Conservation (phyloP, 2,113 vertebrate species). For the Ageneiosus marmoratus region DNA sequence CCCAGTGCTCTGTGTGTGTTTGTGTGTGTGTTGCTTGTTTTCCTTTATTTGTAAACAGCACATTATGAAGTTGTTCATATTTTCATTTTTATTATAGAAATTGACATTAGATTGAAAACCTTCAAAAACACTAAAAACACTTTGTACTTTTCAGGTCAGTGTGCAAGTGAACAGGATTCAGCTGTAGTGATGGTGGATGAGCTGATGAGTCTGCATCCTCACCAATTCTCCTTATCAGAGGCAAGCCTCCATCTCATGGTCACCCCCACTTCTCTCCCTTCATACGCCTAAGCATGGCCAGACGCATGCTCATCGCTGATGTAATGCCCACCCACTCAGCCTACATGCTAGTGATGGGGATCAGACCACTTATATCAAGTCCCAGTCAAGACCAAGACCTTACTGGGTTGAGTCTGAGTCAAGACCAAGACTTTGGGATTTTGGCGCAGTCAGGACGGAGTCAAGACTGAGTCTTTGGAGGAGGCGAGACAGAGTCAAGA, state of each 20-base stretch:
- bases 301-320: constrained; percentile 71
- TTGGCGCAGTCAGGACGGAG: too few species aligned
- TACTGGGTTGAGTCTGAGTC: too few species aligned
- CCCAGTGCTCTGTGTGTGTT: not conserved
- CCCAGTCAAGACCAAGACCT: too few species aligned
- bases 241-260: constrained; percentile 74
- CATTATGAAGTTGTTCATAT: not conserved
- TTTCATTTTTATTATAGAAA: not conserved
- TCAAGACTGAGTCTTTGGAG: too few species aligned
- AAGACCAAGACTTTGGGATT: too few species aligned
- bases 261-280: constrained; percentile 67
- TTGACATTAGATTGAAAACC: not conserved
- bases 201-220: constrained; percentile 65
- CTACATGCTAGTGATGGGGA: not conserved
- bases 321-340: constrained; percentile 57
- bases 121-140: not conserved
- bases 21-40: not conserved
- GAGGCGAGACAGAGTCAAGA: too few species aligned
- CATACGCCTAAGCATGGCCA: constrained; percentile 67
- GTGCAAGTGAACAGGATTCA: constrained; percentile 64
- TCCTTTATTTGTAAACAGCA: too few species aligned
- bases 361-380: too few species aligned
- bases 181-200: constrained; percentile 76
- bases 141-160: constrained; percentile 49
- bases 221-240: constrained; percentile 77